Conservation (phyloP, 2,113 vertebrate genomes). For the Erinaceus europaeus region DNA sequence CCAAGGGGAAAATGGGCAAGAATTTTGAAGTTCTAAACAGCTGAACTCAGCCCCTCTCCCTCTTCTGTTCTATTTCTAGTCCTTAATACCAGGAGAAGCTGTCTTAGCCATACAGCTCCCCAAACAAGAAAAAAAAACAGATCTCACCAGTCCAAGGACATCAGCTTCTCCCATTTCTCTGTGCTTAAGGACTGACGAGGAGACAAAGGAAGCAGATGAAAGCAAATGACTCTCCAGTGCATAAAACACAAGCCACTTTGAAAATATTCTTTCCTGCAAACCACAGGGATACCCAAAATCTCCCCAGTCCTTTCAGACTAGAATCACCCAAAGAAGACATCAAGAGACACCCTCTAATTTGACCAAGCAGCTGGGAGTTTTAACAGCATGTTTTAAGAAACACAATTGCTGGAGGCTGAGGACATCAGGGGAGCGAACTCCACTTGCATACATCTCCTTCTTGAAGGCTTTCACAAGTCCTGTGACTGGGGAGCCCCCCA, state of each 20-base stretch:
- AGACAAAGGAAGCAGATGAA: not conserved
- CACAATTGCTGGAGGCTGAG: not conserved
- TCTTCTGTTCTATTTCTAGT: not conserved
- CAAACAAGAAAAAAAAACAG: not conserved
- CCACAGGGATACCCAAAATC: not conserved
- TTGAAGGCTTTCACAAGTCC: not conserved
- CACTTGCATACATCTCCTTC: no score
- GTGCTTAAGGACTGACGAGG: not conserved
- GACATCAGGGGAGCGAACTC: not conserved
- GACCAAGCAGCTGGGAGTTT: not conserved
- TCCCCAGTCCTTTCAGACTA: not conserved
- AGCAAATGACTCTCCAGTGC: not conserved
- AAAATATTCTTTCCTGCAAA: not conserved
- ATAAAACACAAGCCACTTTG: not conserved
- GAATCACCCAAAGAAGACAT: not conserved
- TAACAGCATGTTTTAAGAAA: not conserved
- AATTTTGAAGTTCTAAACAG: not conserved
- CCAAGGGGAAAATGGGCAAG: not conserved
- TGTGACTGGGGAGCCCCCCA: not conserved
- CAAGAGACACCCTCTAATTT: not conserved
- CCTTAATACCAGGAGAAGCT: not conserved
- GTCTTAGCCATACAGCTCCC: not conserved
- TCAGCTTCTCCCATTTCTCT: not conserved
- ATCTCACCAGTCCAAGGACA: not conserved
- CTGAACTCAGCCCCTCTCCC: not conserved